Evolutionary conservation across 2,113 vertebrate genomes (phyloP).

Genomic region (Xyliphius kryptos): DNA sequence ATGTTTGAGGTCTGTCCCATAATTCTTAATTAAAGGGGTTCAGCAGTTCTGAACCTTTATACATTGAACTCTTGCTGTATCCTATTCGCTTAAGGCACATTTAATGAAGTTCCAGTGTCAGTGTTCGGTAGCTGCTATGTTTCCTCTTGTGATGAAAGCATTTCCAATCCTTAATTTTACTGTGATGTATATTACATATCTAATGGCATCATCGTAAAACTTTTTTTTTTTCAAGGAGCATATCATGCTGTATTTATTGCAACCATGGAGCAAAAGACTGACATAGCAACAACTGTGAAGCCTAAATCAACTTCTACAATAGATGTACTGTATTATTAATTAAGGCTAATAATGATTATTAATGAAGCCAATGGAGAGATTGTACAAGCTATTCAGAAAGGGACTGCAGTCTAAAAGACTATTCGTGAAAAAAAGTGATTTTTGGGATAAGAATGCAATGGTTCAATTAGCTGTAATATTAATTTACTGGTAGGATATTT

Average conservation of each 20-base stretch:
- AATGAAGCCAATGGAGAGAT: no score
- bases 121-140: constrained; percentile 13
- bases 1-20: not conserved
- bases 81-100: not conserved
- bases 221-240: not conserved
- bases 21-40: not conserved
- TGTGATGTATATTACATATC: not conserved
- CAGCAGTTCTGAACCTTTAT: not conserved
- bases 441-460: no score
- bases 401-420: no score
- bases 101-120: not conserved
- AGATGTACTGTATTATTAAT: not conserved
- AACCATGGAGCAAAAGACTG: constrained; percentile 11
- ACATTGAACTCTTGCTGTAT: no score
- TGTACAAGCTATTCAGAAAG: no score
- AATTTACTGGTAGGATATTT: no score
- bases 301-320: not conserved
- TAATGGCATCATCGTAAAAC: not conserved
- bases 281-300: constrained; percentile 18
- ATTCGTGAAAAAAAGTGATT: no score
- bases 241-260: constrained; percentile 34
- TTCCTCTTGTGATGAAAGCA: not conserved
- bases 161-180: not conserved
- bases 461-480: no score
- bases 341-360: no score